phyloP scores from a whole-genome alignment of 2,888 invertebrate species.

The Caenorhabditis zanzibari region DNA sequence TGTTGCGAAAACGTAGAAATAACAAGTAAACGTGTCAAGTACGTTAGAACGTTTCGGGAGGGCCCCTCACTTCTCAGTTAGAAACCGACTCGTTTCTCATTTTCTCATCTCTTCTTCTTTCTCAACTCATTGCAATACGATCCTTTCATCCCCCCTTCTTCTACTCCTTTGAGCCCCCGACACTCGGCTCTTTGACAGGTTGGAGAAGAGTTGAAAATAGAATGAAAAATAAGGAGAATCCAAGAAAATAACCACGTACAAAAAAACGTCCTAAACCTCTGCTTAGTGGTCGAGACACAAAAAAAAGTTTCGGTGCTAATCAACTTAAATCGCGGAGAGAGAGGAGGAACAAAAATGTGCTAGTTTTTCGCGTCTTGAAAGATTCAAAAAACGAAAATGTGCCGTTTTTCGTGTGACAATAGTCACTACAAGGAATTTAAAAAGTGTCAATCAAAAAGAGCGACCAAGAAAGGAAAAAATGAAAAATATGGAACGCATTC shows the following conservation, averaged over 20 bases:
- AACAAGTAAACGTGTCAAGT: slow-evolving; percentile 55
- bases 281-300: slow-evolving; percentile 28
- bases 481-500: neutral
- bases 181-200: slow-evolving; percentile 47
- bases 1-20: slow-evolving; percentile 23
- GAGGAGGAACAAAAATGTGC: slow-evolving; percentile 8
- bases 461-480: slow-evolving; percentile 7
- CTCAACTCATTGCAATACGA: slow-evolving; percentile 67
- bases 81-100: slow-evolving; percentile 46
- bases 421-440: slow-evolving; percentile 14
- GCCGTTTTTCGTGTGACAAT: slow-evolving; percentile 24
- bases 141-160: slow-evolving; percentile 36
- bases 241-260: slow-evolving; percentile 8
- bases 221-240: neutral
- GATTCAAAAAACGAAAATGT: slow-evolving; percentile 31
- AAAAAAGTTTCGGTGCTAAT: slow-evolving; percentile 20
- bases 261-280: slow-evolving; percentile 16
- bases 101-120: slow-evolving; percentile 59
- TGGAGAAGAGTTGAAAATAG: slow-evolving; percentile 2
- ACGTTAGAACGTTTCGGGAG: slow-evolving; percentile 66
- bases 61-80: slow-evolving; percentile 18
- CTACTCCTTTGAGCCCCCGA: slow-evolving; percentile 4
- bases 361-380: slow-evolving; percentile 13
- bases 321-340: slow-evolving; percentile 10
- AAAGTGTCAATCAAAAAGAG: slow-evolving; percentile 28